phyloP scores from a whole-genome alignment of 2,888 invertebrate genomes.

The Cosmia trapezina region DNA sequence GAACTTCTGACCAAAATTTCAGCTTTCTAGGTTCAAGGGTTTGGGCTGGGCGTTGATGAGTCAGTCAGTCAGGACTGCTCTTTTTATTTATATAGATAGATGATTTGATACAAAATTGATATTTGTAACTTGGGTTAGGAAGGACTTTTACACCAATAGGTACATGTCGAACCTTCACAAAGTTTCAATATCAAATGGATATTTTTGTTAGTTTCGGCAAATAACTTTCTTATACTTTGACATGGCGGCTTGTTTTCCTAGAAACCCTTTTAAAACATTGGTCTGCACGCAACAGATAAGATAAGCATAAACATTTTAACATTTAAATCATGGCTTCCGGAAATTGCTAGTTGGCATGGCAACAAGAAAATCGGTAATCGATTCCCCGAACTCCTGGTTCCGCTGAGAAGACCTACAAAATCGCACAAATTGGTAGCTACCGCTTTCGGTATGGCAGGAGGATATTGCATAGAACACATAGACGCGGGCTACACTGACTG shows the following conservation, averaged over 20 bases:
- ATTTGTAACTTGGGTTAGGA: background rate
- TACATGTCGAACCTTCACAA: background rate
- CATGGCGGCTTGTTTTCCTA: background rate
- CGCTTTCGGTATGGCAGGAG: background rate
- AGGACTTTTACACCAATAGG: background rate
- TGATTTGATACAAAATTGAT: background rate
- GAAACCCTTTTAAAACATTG: background rate
- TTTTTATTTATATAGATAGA: no score
- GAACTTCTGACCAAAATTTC: no score
- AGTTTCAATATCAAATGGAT: background rate
- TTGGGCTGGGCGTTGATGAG: no score
- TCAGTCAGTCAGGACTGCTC: no score
- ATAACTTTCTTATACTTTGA: background rate
- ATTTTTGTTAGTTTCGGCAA: background rate
- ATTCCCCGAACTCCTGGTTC: background rate
- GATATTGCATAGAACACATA: background rate
- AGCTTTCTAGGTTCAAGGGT: no score
- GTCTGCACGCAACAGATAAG: background rate
- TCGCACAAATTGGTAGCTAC: conserved; percentile 3
- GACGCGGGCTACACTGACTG: background rate
- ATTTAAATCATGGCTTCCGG: background rate
- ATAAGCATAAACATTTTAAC: background rate
- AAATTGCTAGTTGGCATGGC: background rate
- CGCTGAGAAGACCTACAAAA: background rate
- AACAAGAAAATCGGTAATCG: background rate